Conservation (phyloP, 2,113 vertebrate genomes). For the Procapra przewalskii region DNA sequence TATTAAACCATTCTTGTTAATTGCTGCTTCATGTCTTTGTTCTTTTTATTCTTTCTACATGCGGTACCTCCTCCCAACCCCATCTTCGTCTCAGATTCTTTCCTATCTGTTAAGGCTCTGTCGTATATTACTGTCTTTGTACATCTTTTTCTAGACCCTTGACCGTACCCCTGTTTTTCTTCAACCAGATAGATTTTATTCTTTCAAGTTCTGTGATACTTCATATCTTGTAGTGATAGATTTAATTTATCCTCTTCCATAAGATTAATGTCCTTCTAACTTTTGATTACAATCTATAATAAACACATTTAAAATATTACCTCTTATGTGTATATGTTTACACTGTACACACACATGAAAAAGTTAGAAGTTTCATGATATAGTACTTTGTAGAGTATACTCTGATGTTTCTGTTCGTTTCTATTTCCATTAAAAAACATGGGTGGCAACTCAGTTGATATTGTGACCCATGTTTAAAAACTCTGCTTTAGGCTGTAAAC, state of each 20-base stretch:
- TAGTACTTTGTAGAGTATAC: background rate
- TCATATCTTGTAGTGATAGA: background rate
- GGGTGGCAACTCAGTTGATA: background rate
- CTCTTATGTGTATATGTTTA: background rate
- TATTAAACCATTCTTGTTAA: background rate
- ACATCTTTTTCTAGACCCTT: slow-evolving; percentile 9
- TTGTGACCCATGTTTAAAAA: background rate
- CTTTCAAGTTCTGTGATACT: background rate
- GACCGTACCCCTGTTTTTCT: background rate
- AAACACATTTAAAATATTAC: background rate
- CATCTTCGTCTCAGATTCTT: background rate
- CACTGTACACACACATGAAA: background rate
- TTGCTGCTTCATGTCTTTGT: background rate
- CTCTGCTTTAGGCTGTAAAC: background rate
- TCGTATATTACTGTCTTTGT: background rate
- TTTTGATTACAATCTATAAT: background rate
- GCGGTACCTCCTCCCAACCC: background rate
- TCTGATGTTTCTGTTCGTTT: background rate
- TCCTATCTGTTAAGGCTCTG: background rate
- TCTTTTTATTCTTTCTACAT: background rate
- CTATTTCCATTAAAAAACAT: slow-evolving; percentile 10
- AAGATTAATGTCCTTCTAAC: background rate
- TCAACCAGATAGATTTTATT: background rate
- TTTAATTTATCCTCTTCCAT: background rate
- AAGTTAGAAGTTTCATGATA: slow-evolving; percentile 4